A percentile compares a stretch with the other conserved stretches of the same genome.
Conservation (phyloP, 1,140 invertebrate species). For the Bombus ignitus region DNA sequence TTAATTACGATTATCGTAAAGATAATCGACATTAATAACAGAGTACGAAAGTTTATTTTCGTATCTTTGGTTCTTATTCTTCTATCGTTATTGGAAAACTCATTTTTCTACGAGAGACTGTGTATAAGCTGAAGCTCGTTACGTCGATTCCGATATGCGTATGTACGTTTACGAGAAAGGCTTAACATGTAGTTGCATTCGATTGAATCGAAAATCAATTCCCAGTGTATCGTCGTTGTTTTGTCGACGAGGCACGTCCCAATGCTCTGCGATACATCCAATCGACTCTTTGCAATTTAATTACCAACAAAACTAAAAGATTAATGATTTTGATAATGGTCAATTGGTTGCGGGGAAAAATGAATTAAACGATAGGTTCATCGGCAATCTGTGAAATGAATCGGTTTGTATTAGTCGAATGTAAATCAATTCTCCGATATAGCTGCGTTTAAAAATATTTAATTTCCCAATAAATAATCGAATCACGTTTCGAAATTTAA, state of each 20-base stretch:
- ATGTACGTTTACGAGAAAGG: constrained; percentile 1
- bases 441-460: neutral
- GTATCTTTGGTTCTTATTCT: neutral
- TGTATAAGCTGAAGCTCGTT: neutral
- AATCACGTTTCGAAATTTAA: neutral
- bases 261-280: neutral
- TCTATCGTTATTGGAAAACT: neutral
- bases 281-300: constrained; percentile 6
- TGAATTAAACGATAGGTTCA: neutral
- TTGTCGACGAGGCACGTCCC: neutral
- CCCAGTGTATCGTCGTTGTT: constrained; percentile 10
- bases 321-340: constrained; percentile 4
- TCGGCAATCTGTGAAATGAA: neutral
- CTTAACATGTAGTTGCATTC: neutral
- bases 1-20: neutral
- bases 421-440: neutral
- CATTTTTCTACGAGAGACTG: neutral
- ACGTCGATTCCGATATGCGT: neutral
- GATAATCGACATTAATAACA: neutral
- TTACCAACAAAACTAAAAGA: neutral
- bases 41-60: neutral
- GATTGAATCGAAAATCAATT: constrained; percentile 32
- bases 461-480: neutral
- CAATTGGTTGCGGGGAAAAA: neutral
- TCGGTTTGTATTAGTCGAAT: neutral